Conservation (phyloP, 2,113 vertebrate species). For the Austrofundulus limnaeus region DNA sequence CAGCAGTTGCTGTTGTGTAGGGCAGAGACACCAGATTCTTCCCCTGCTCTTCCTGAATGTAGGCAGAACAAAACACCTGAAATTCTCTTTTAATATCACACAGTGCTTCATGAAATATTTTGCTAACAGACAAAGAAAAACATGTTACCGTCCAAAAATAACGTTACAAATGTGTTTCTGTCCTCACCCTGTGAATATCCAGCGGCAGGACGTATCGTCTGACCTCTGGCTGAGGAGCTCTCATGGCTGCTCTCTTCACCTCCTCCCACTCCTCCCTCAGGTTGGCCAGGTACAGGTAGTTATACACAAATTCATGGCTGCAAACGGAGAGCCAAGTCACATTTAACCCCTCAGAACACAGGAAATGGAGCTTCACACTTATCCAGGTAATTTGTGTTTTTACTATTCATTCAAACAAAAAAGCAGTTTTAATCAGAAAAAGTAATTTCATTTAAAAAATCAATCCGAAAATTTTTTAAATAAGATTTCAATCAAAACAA, state of each 20-base stretch:
- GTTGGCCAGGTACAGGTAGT: slow-evolving; percentile 96
- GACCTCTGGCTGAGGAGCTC: slow-evolving; percentile 93
- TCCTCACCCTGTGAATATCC: slow-evolving; percentile 84
- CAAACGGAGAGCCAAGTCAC: not conserved
- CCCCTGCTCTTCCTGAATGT: slow-evolving; percentile 86
- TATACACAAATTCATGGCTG: slow-evolving; percentile 96
- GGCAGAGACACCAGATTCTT: slow-evolving; percentile 90
- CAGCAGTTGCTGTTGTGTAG: slow-evolving; percentile 90
- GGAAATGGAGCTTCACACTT: slow-evolving; percentile 12
- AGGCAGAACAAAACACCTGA: slow-evolving; percentile 2
- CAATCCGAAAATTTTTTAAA: too few relatives aligned
- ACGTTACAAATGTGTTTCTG: not conserved
- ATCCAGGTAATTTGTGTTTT: too few relatives aligned
- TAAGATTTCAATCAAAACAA: too few relatives aligned
- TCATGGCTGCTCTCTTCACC: slow-evolving; percentile 90
- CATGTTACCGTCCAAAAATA: not conserved
- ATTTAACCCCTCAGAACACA: not conserved
- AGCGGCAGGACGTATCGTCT: slow-evolving; percentile 92
- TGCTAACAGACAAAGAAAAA: too few relatives aligned
- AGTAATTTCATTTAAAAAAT: too few relatives aligned
- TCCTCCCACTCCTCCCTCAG: slow-evolving; percentile 89
- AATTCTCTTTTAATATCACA: too few relatives aligned
- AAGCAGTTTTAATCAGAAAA: too few relatives aligned
- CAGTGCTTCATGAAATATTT: too few relatives aligned
- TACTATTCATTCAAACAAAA: too few relatives aligned